Conservation (phyloP, 2,113 vertebrate genomes). For the Aptenodytes forsteri region DNA sequence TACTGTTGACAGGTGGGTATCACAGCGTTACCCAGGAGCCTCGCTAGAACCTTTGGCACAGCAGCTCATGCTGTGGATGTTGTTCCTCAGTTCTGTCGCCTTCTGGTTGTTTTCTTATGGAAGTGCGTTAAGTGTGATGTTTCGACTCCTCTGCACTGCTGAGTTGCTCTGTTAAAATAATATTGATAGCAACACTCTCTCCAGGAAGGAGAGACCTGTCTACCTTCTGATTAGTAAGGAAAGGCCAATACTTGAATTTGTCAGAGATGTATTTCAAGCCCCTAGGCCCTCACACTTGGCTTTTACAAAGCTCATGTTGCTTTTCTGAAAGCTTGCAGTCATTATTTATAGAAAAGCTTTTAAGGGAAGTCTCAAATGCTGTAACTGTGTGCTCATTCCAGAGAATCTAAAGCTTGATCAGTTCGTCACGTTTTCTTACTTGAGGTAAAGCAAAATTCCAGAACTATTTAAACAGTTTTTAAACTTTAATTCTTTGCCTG, state of each 20-base stretch:
- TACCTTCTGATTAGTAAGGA: neutral
- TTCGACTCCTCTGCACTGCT: neutral
- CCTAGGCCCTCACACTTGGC: neutral
- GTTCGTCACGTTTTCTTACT: neutral
- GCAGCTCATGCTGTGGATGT: neutral
- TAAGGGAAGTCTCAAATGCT: neutral
- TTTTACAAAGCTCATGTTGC: neutral
- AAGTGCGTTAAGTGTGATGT: fast-evolving
- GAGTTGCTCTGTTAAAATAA: neutral
- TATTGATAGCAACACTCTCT: neutral
- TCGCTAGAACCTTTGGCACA: neutral
- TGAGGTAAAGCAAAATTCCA: neutral
- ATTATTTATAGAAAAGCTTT: slow-evolving; percentile 21
- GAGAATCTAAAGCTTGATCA: neutral
- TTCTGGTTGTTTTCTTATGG: neutral
- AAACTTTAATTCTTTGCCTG: neutral
- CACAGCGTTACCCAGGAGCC: fast-evolving
- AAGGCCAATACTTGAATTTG: neutral
- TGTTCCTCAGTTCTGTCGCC: neutral
- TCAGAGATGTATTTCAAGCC: neutral
- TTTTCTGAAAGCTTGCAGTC: neutral
- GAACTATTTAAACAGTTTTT: neutral
- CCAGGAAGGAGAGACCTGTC: neutral
- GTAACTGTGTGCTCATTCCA: neutral
- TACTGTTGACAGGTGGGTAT: slow-evolving; percentile 73